Evolutionary conservation across 2,797 vertebrate species (phyloP).

Genomic region (Morus bassanus): DNA sequence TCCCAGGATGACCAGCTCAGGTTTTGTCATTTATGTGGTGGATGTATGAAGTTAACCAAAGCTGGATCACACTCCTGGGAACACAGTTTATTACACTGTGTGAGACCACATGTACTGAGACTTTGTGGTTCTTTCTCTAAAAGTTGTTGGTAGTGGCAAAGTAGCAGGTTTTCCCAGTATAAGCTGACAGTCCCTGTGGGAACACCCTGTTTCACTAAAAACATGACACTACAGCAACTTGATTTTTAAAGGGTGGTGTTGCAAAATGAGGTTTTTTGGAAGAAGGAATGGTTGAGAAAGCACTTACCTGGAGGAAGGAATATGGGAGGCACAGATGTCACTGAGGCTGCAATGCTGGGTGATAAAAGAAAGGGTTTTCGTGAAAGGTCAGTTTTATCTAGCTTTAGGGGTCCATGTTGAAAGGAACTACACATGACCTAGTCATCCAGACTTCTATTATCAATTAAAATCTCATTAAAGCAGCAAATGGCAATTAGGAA

Average conservation of each 20-base stretch:
- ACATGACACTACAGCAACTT: not conserved
- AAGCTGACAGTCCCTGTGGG: not conserved
- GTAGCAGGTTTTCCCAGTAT: not conserved
- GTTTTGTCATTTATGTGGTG: not conserved
- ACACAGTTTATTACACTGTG: not conserved
- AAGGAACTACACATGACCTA: not conserved
- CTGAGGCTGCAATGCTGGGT: not conserved
- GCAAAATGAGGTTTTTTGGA: not conserved
- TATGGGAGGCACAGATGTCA: not conserved
- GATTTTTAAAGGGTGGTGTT: not conserved
- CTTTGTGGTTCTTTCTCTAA: not conserved
- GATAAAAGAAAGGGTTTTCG: not conserved
- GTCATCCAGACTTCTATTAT: not conserved
- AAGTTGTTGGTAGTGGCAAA: not conserved
- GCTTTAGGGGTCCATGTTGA: accelerated
- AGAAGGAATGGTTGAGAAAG: not conserved
- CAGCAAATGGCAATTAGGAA: not conserved
- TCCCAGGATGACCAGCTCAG: not conserved
- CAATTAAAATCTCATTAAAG: not conserved
- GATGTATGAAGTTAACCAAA: not conserved
- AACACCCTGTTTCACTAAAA: not conserved
- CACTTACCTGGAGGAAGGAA: not conserved
- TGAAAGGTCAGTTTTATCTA: not conserved
- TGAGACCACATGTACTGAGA: not conserved
- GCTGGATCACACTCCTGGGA: not conserved